Percentiles rank a stretch among this genome's conserved stretches.
Evolutionary conservation across 2,888 invertebrate genomes (phyloP).

Genomic region (Neuroscelio doddi): DNA sequence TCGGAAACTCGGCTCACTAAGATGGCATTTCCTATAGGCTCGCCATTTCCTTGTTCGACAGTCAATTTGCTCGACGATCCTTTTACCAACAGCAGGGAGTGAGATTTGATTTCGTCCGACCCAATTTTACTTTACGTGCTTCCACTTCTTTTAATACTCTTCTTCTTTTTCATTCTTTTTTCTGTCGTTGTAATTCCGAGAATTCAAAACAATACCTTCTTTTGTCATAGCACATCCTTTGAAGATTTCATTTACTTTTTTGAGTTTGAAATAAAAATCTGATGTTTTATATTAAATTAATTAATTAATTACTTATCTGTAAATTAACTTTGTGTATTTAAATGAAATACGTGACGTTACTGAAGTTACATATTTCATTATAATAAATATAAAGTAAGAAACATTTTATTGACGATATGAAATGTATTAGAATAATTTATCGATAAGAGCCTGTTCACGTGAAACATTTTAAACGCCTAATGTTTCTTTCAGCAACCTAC

Average conservation of each 20-base stretch:
- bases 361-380: too few species aligned
- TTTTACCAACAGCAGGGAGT: slow-evolving; percentile 11
- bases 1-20: slow-evolving; percentile 13
- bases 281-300: too few species aligned
- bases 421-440: too few species aligned
- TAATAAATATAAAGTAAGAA: too few species aligned
- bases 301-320: too few species aligned
- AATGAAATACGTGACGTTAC: too few species aligned
- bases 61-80: slow-evolving; percentile 18
- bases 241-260: background rate
- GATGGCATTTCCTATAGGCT: slow-evolving; percentile 13
- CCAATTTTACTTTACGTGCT: slow-evolving; percentile 8
- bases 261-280: too few species aligned
- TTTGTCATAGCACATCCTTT: background rate
- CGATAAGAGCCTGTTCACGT: too few species aligned
- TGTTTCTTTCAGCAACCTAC: too few species aligned
- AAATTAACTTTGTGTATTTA: too few species aligned
- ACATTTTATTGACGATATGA: too few species aligned
- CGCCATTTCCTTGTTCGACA: slow-evolving; percentile 13
- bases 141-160: background rate
- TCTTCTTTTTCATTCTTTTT: background rate
- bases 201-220: slow-evolving; percentile 8
- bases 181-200: slow-evolving; percentile 1
- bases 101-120: slow-evolving; percentile 15
- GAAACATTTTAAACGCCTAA: too few species aligned